Evolutionary conservation across 2,888 invertebrate species (phyloP).

Genomic region (Pediacus dermestoides): DNA sequence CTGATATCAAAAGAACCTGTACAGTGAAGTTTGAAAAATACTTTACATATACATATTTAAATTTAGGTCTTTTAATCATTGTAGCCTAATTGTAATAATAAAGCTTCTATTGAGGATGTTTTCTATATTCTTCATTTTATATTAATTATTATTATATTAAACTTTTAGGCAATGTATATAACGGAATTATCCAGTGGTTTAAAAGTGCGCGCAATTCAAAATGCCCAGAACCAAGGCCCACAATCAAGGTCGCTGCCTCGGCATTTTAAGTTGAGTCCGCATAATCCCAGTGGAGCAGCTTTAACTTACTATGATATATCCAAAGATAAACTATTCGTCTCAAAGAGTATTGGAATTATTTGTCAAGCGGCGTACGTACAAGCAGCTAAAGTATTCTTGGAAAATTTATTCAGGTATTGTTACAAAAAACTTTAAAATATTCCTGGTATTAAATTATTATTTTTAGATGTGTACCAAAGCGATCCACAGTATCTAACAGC

Average conservation of each 20-base stretch:
- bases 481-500: constrained; percentile 60
- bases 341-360: constrained; percentile 88
- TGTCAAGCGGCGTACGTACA: constrained; percentile 88
- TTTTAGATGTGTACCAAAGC: constrained; percentile 71
- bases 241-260: constrained; percentile 83
- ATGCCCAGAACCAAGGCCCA: constrained; percentile 57
- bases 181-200: constrained; percentile 84
- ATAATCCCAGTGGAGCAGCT: constrained; percentile 62
- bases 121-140: constrained; percentile 11
- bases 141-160: constrained; percentile 16
- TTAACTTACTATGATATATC: constrained; percentile 87
- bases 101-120: no score
- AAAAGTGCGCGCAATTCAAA: constrained; percentile 60
- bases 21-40: no score
- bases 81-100: no score
- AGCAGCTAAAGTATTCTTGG: constrained; percentile 81
- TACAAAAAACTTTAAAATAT: constrained; percentile 8
- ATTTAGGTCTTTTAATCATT: no score
- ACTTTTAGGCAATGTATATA: constrained; percentile 77
- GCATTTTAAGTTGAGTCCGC: constrained; percentile 81
- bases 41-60: no score
- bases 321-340: constrained; percentile 92
- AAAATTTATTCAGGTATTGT: constrained; percentile 75
- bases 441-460: constrained; percentile 5
- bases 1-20: no score